Evolutionary conservation across 2,888 invertebrate species (phyloP).

Genomic region (Odontomyia ornata): DNA sequence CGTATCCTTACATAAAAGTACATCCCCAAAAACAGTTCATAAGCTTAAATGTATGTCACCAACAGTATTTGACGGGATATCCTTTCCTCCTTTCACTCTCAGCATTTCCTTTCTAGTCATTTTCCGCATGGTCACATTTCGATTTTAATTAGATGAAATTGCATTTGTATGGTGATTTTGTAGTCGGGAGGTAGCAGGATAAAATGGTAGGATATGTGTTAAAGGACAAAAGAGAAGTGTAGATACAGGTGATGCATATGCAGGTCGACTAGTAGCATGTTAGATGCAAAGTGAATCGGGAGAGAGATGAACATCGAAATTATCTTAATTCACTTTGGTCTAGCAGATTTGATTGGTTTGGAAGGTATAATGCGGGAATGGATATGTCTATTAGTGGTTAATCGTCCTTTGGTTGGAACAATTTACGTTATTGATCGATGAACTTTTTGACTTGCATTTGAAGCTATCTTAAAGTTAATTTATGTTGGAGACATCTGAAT

Average conservation of each 20-base stretch:
- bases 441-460: no score
- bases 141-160: conserved; percentile 38
- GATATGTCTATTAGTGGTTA: no score
- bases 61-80: background rate
- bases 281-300: no score
- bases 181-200: background rate
- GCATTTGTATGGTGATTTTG: conserved; percentile 19
- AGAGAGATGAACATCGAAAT: background rate
- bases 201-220: background rate
- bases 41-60: no score
- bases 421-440: no score
- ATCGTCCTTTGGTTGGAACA: no score
- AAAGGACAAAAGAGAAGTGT: background rate
- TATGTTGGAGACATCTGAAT: background rate
- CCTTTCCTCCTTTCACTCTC: no score
- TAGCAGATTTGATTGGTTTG: no score
- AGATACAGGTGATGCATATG: background rate
- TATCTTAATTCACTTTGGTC: background rate
- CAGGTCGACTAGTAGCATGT: no score
- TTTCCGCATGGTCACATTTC: conserved; percentile 26
- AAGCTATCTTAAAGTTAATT: no score
- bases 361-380: no score
- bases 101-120: conserved; percentile 11
- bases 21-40: no score
- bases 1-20: background rate